These are phyloP conservation scores for Argyrosomus regius DNA, from an alignment of 2,797 vertebrate genomes.

Conservation along the genomic window DNA sequence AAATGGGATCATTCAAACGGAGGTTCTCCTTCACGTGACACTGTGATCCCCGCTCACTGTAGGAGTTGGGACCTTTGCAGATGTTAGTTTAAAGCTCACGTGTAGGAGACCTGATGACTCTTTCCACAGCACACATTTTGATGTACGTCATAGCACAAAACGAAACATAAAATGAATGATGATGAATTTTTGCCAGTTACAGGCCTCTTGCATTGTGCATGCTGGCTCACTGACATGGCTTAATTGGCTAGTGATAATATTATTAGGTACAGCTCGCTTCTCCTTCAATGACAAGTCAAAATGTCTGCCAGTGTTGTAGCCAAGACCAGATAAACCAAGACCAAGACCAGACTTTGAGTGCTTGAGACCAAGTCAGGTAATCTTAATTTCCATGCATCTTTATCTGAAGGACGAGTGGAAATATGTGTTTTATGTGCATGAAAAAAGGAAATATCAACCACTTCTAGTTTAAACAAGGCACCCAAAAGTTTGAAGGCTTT, in stretches of 20 bases:
- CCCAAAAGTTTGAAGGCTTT: background rate
- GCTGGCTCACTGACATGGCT: background rate
- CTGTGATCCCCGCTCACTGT: background rate
- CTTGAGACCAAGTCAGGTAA: too few relatives aligned
- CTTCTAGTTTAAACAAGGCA: background rate
- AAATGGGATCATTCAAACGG: constrained; percentile 2
- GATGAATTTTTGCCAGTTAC: background rate
- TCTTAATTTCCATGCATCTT: background rate
- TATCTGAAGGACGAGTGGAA: background rate
- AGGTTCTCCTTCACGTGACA: background rate
- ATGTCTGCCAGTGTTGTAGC: background rate
- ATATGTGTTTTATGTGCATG: background rate
- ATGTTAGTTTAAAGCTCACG: constrained; percentile 27
- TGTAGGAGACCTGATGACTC: constrained; percentile 11
- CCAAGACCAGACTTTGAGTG: too few relatives aligned
- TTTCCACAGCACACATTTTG: constrained; percentile 10
- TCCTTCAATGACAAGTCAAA: constrained; percentile 1
- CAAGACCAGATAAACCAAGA: too few relatives aligned
- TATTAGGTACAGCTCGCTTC: background rate
- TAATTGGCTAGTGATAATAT: background rate
- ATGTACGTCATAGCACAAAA: background rate
- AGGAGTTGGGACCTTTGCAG: background rate
- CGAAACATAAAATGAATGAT: background rate
- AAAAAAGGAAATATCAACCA: background rate
- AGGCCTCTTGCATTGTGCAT: background rate